These are phyloP conservation scores for Drosophila neotestacea DNA, from an alignment of 2,888 invertebrate species.

Conservation along the genomic window DNA sequence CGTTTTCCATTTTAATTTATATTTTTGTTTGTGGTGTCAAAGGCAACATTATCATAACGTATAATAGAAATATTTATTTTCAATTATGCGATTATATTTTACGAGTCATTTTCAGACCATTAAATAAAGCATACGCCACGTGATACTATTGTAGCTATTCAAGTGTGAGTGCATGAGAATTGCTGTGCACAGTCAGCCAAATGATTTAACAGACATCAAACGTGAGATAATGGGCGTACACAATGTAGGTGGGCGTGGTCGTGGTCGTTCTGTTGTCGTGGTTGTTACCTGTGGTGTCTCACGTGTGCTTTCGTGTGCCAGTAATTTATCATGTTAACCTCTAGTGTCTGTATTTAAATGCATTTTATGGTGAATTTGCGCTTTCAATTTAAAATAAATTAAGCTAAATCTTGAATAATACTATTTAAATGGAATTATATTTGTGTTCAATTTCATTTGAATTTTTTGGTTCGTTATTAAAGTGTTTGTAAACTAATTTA, in stretches of 20 bases:
- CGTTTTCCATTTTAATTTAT: background rate
- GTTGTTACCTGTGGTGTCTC: slow-evolving; percentile 1
- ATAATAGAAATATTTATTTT: slow-evolving; percentile 15
- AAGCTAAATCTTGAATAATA: too few species aligned
- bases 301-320: slow-evolving; percentile 49
- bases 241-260: slow-evolving; percentile 8
- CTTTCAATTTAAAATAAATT: slow-evolving; percentile 3
- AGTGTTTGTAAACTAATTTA: too few species aligned
- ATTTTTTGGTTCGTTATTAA: background rate
- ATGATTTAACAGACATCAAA: slow-evolving; percentile 31
- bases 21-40: slow-evolving; percentile 11
- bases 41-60: slow-evolving; percentile 6
- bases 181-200: slow-evolving; percentile 30
- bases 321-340: slow-evolving; percentile 55
- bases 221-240: slow-evolving; percentile 23
- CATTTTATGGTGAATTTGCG: slow-evolving; percentile 14
- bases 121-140: slow-evolving; percentile 43
- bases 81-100: slow-evolving; percentile 23
- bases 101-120: slow-evolving; percentile 11
- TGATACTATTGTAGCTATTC: slow-evolving; percentile 8
- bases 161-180: background rate
- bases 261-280: background rate
- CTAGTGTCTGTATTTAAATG: slow-evolving; percentile 15
- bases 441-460: background rate
- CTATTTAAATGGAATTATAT: background rate